Percentiles rank a stretch among this genome's conserved stretches.
phyloP scores from a whole-genome alignment of 2,797 vertebrate species.

The Astyanax mexicanus region DNA sequence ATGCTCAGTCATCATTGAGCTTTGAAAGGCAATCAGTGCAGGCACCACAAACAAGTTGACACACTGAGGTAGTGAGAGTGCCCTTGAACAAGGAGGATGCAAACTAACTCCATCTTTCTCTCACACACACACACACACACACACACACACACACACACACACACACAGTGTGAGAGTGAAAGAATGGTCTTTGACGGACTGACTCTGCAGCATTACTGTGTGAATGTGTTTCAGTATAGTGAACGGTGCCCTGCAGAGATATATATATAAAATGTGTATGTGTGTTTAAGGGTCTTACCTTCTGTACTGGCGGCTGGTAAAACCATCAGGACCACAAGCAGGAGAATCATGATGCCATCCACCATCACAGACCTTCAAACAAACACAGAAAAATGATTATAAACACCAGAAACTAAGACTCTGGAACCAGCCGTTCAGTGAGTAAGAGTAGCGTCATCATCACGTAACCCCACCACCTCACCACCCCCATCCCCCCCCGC shows the following conservation, averaged over 20 bases:
- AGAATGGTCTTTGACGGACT: conserved; percentile 1
- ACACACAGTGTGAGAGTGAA: background rate
- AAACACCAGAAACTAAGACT: conserved; percentile 6
- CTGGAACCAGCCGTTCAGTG: background rate
- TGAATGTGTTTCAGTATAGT: conserved; percentile 1
- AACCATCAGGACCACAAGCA: conserved; percentile 81
- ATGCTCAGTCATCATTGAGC: conserved; percentile 30
- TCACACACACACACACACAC: too few species aligned
- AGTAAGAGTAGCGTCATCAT: background rate
- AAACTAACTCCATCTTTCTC: conserved; percentile 9
- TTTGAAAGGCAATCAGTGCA: conserved; percentile 37
- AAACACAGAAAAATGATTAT: conserved; percentile 24
- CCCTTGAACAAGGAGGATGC: conserved; percentile 25
- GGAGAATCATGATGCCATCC: conserved; percentile 82
- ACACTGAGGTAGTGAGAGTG: conserved; percentile 53
- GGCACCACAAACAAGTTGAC: conserved; percentile 28
- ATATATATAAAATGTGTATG: background rate
- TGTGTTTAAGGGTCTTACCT: conserved; percentile 79
- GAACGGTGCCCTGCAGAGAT: background rate
- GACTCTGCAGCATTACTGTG: background rate
- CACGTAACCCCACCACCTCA: background rate
- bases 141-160: background rate
- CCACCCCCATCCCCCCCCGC: too few species aligned
- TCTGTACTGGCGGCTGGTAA: conserved; percentile 81
- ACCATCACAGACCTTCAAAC: conserved; percentile 80